These are phyloP conservation scores for Tetrao urogallus DNA, from an alignment of 2,113 vertebrate genomes.

Conservation along the genomic window DNA sequence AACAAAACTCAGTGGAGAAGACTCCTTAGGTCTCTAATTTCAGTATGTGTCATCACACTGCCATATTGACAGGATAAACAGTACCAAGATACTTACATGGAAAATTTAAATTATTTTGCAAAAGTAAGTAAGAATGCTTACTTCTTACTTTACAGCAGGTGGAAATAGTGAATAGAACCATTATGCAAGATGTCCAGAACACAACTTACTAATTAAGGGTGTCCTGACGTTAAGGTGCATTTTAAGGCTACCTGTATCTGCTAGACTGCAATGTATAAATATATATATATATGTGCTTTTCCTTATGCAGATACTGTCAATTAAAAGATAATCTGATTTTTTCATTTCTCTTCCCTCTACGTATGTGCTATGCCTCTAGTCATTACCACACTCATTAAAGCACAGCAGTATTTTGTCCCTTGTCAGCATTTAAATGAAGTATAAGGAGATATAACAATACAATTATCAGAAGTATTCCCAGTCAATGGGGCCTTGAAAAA, in stretches of 20 bases:
- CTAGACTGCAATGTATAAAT: not conserved
- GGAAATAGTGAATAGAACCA: not conserved
- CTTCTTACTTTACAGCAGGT: not conserved
- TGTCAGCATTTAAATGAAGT: conserved; percentile 54
- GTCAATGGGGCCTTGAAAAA: conserved; percentile 20
- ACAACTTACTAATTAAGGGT: not conserved
- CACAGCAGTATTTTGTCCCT: conserved; percentile 17
- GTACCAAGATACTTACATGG: not conserved
- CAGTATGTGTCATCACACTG: not conserved
- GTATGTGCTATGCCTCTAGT: not conserved
- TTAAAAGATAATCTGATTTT: conserved; percentile 5
- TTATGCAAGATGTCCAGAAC: not conserved
- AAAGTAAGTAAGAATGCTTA: not conserved
- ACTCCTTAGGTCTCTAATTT: not conserved
- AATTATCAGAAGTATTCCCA: conserved; percentile 34
- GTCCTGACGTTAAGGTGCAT: not conserved
- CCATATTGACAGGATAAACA: not conserved
- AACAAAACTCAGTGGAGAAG: not conserved
- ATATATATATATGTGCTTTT: not conserved
- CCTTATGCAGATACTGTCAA: not conserved
- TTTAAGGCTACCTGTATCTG: not conserved
- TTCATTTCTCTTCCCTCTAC: not conserved
- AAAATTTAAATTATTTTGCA: not conserved
- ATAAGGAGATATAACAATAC: conserved; percentile 12
- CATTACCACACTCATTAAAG: conserved; percentile 23